Conservation (phyloP, 2,888 invertebrate species). For the Patella ulyssiponensis region DNA sequence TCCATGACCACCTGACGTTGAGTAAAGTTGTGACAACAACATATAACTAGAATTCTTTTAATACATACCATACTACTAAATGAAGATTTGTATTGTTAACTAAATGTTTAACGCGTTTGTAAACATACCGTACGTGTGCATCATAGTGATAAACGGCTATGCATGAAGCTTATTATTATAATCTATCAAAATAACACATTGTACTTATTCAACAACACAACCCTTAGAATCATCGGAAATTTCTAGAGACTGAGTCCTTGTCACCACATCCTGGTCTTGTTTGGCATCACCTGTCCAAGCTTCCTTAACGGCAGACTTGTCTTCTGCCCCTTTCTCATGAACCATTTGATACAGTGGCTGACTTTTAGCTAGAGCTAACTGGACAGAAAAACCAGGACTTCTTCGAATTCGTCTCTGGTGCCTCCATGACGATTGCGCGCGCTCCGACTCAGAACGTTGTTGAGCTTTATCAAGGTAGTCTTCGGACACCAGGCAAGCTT, state of each 20-base stretch:
- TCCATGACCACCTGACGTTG: no score
- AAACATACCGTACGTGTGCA: no score
- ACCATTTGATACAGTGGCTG: slow-evolving; percentile 37
- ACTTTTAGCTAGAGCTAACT: slow-evolving; percentile 33
- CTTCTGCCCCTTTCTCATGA: slow-evolving; percentile 17
- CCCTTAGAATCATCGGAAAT: not conserved
- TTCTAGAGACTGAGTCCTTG: not conserved
- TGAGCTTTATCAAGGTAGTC: slow-evolving; percentile 33
- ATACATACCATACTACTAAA: no score
- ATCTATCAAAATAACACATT: no score
- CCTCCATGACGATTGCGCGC: not conserved
- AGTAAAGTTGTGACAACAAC: no score
- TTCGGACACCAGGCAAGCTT: slow-evolving; percentile 54
- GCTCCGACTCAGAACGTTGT: not conserved
- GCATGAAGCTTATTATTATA: no score
- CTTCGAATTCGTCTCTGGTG: slow-evolving; percentile 23
- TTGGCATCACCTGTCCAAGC: not conserved
- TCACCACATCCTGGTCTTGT: not conserved
- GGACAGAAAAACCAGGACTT: slow-evolving; percentile 20
- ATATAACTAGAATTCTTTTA: no score
- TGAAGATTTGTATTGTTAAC: no score
- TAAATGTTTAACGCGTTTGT: no score
- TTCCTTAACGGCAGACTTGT: not conserved
- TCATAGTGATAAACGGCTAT: no score
- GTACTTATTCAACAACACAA: no score